phyloP scores from a whole-genome alignment of 1,140 invertebrate species.

The Rhopalosiphum padi region DNA sequence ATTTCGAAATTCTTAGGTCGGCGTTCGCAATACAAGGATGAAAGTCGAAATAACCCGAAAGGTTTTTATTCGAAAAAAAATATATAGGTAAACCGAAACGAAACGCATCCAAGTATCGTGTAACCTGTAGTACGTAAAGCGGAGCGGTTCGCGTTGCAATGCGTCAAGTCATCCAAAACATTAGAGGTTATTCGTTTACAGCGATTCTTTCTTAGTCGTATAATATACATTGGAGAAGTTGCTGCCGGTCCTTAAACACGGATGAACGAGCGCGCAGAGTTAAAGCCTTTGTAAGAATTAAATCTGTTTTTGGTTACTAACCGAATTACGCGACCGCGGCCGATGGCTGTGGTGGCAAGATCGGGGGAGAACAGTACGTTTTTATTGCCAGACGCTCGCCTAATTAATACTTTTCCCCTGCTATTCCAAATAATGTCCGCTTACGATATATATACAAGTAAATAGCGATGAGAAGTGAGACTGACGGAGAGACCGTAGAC shows the following conservation, averaged over 20 bases:
- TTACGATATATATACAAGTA: neutral
- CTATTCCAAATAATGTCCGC: neutral
- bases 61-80: neutral
- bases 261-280: neutral
- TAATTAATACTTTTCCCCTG: constrained; percentile 18
- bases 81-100: neutral
- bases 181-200: neutral
- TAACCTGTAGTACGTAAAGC: neutral
- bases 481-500: neutral
- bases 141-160: neutral
- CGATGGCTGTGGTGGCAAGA: neutral
- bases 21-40: neutral
- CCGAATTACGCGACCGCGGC: neutral
- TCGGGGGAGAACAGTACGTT: neutral
- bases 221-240: constrained; percentile 35
- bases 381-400: constrained; percentile 30
- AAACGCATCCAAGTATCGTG: neutral
- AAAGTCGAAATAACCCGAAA: neutral
- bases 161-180: constrained; percentile 45
- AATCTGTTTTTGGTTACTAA: constrained; percentile 40
- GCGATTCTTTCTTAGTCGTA: constrained; percentile 27
- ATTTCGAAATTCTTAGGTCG: neutral
- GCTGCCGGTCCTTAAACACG: constrained; percentile 16
- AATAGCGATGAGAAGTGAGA: neutral
- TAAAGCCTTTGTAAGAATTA: constrained; percentile 40